phyloP scores from a whole-genome alignment of 2,113 vertebrate genomes.

The Orthonyx spaldingii region DNA sequence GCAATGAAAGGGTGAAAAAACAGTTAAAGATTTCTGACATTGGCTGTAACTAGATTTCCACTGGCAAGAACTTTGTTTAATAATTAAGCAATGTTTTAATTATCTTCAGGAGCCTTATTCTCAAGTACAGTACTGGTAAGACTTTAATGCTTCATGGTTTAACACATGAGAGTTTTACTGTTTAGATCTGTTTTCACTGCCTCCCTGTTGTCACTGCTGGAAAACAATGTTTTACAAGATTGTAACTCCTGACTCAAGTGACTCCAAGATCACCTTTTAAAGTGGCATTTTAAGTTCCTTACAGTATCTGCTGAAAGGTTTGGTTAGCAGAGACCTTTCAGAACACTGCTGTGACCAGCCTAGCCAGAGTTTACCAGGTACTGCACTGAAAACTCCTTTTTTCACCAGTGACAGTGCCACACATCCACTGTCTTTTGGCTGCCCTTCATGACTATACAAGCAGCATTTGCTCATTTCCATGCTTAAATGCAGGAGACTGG shows the following conservation, averaged over 20 bases:
- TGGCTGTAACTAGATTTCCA: constrained; percentile 5
- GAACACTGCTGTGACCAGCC: neutral
- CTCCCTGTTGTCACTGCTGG: neutral
- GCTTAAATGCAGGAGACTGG: neutral
- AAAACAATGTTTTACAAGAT: neutral
- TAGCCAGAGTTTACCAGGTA: neutral
- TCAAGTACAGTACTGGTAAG: neutral
- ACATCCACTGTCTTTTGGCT: neutral
- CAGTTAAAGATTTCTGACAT: neutral
- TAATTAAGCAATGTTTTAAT: constrained; percentile 48
- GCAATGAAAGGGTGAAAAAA: neutral
- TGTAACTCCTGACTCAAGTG: neutral
- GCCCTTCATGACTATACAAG: neutral
- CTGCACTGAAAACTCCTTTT: neutral
- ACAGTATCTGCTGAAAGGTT: neutral
- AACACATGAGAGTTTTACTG: neutral
- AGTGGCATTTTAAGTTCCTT: neutral
- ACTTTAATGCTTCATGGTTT: constrained; percentile 8
- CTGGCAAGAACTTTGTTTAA: constrained; percentile 31
- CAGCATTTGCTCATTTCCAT: neutral
- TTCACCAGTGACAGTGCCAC: neutral
- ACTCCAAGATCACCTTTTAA: neutral
- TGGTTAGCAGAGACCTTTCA: neutral
- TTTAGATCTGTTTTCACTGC: neutral
- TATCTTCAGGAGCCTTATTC: constrained; percentile 20